phyloP scores from a whole-genome alignment of 2,888 invertebrate species.

The Agrochola circellaris region DNA sequence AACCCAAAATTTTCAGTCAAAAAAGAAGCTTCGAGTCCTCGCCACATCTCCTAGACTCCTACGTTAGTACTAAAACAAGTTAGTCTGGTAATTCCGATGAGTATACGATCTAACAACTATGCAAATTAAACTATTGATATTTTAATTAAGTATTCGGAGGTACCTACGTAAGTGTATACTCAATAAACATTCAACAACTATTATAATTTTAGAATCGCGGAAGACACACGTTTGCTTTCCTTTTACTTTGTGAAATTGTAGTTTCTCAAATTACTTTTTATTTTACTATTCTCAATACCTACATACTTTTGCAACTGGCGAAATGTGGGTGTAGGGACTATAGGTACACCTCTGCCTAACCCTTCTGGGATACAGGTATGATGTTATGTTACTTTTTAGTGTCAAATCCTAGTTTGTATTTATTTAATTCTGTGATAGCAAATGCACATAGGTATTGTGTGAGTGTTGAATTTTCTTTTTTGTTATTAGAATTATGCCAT shows the following conservation, averaged over 20 bases:
- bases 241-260: background rate
- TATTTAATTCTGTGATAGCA: background rate
- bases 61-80: background rate
- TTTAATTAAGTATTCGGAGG: background rate
- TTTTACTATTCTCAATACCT: background rate
- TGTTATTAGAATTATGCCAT: too few relatives aligned
- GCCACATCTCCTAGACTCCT: too few relatives aligned
- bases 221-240: background rate
- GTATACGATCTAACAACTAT: background rate
- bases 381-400: background rate
- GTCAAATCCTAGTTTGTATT: background rate
- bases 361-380: too few relatives aligned
- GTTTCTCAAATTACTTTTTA: background rate
- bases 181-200: too few relatives aligned
- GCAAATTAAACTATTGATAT: background rate
- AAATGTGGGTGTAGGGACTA: too few relatives aligned
- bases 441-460: too few relatives aligned
- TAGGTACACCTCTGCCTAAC: too few relatives aligned
- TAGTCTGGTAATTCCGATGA: background rate
- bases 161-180: too few relatives aligned
- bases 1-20: too few relatives aligned
- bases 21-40: too few relatives aligned
- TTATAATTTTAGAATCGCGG: background rate
- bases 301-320: background rate
- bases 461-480: too few relatives aligned